Evolutionary conservation across 2,797 vertebrate genomes (phyloP), one percentile per base, ranked within the genome.

Genomic region (Taeniopygia guttata): DNA sequence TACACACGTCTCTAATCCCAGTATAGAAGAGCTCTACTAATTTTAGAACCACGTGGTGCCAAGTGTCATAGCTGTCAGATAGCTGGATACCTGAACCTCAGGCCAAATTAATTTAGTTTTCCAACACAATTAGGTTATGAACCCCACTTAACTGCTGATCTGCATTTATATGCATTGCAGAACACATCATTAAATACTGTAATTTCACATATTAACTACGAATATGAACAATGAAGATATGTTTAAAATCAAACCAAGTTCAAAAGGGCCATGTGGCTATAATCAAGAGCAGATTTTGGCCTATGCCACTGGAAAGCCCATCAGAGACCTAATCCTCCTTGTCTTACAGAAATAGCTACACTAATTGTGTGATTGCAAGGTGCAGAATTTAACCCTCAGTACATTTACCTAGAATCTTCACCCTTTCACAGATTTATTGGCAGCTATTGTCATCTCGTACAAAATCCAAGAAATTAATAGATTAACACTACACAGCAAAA

Each of bases 11-110:
- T 91, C 89, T 95, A 86, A 62, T 75, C 95, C 95, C 94, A 90
- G 90, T 54, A 94, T 19, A 96, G 92, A 93, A 94, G 38, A 93
- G 95, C 92, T 78, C 82, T 76, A 90, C 97, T 98, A 97, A 98
- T 97, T 97, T 98, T 98, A 98, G 97, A 96, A 83, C 62, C 95
- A 96, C 97, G 96, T 95, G 93, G 93, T 94, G 77, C 78, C 74
- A 96, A 87, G 92, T 84, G 85, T 95, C 95, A 87, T 67, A 96
- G 93, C 84, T 96, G 95, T 90, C 96, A 97, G 82, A 92, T 77
- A 95, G 87, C 89, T 90, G 79, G 94, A 94, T 73, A 97, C 83
- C 94, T 91, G 85, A 96, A 94, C 36, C 60, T 73, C 79, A 56
- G 36, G 43, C 51, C 76, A 94, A 89, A 89, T 66, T 77, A 72